Base-by-base conservation (phyloP, 2,888 invertebrate species). In the Polia nebulosa region DNA sequence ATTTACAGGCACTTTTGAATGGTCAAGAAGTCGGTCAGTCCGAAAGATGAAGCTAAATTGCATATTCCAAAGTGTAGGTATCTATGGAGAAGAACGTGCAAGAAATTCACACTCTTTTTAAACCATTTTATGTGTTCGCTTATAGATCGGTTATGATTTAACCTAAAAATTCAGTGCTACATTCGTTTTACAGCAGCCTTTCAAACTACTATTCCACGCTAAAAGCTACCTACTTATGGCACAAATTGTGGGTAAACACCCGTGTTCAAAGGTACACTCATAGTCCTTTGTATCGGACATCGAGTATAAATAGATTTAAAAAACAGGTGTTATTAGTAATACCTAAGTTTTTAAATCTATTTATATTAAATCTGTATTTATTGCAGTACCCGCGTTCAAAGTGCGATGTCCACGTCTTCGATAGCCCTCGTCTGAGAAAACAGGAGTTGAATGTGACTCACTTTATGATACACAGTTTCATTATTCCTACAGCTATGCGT, bases 371-470 rank as follows among this genome's bases (percentile, higher is more conserved):
- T 41, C n/a, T 32, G 22, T 53, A 20, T 45, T 39, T 47, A 59
- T 20, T 59, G 15, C 13, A 34, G 49, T 66, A n/a, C n/a, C n/a
- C n/a, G 20, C 9, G 58, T 36, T 22, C 32, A 53, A 66, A 63
- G 59, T 66, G 60, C 29, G 45, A 47, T 13, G 69, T 58, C 61
- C 58, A 61, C 27, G 49, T 27, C 34, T 76, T 32, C 11, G 51
- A 64, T 68, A 61, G n/a, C 51, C 13, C 20, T 41, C n/a, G 47
- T 51, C 3, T 17, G 51, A 29, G 32, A 52, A n/a, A 44, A 52
- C 68, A 69, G 47, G 56, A 80, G 52, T 44, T 29, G 13, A 1
- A 1, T 9, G 58, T 77, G 81, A 73, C 49, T 67, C 81, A 79
- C 2, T 1, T 34, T 44, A 32, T 60, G 47, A 62, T 36, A 44